Base-by-base conservation (phyloP, 1,140 invertebrate species). In the Cheumatopsyche charites region DNA sequence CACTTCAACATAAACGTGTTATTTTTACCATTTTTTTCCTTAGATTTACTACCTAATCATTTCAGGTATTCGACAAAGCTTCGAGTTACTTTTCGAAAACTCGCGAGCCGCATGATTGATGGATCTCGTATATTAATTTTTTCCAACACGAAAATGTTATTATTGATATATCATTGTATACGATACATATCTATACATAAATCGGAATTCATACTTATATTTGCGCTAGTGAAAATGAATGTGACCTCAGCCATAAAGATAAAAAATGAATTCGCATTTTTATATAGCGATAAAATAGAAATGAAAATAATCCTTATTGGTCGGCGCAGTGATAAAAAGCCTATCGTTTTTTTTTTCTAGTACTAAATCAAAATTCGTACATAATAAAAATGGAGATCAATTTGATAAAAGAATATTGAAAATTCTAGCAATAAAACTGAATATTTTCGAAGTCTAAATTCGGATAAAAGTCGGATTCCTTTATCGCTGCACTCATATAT, bases 51-150 rank as follows among this genome's bases (percentile, higher is more conserved):
- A 58, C 55, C 17, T 58, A 58, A 25, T 58, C 12, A 58, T 58
- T 58, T 58, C 21, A 58, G 55, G 55, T 58, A 25, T 58, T 19
- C 55, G 21, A 23, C 19, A 25, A 58, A 12, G 55, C 23, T 19
- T 58, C 21, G 17, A 58, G 55, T 25, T 58, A 58, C 55, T 58
- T 25, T 26, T 19, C 55, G 43, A 4, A 58, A 58, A 58, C 21
- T 58, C 55, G 13, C 55, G 25, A 19, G 23, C 55, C 21, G 4
- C 23, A 23, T 58, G 55, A 58, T 58, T 58, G 55, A 58, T 58
- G 55, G 55, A 58, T 58, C 23, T 15, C 55, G 55, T 58, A 58
- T 58, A 58, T 58, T 58, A 58, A 58, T 58, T 58, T 58, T 58
- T 58, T 13, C 23, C 55, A 23, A 58, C 55, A 58, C 55, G 55